Evolutionary conservation across 2,888 invertebrate species (phyloP).

Genomic region (Eristalis tenax): DNA sequence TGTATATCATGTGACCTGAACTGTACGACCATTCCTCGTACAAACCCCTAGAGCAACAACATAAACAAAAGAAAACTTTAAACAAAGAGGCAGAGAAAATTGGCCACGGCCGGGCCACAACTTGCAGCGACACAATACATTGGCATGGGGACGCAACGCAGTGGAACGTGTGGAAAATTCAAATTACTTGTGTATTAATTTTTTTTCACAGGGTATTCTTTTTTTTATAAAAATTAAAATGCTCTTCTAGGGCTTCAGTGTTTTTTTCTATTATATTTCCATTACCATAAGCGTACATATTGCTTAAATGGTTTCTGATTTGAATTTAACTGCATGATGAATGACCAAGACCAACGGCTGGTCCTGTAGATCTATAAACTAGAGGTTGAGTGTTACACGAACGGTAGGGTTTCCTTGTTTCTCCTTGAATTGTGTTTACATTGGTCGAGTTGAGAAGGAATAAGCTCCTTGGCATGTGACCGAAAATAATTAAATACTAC

Average conservation of each 20-base stretch:
- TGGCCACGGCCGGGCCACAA: conserved; percentile 56
- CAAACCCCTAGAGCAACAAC: conserved; percentile 24
- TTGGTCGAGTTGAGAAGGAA: neutral
- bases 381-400: conserved; percentile 37
- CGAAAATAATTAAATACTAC: conserved; percentile 70
- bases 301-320: conserved; percentile 75
- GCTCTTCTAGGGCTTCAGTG: conserved; percentile 56
- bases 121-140: conserved; percentile 30
- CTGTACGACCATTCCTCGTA: conserved; percentile 4
- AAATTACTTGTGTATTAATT: conserved; percentile 70
- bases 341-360: conserved; percentile 70
- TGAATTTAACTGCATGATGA: conserved; percentile 75
- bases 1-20: conserved; percentile 53
- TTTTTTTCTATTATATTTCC: conserved; percentile 62
- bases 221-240: conserved; percentile 70
- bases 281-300: conserved; percentile 68
- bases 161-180: conserved; percentile 71
- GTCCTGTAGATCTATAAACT: conserved; percentile 26
- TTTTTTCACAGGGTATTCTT: conserved; percentile 59
- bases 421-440: conserved; percentile 50
- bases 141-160: conserved; percentile 31
- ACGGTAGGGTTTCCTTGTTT: conserved; percentile 43
- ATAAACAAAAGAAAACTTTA: conserved; percentile 69
- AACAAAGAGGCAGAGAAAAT: conserved; percentile 63
- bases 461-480: conserved; percentile 61